These are phyloP conservation scores for Choloepus didactylus DNA, from an alignment of 2,797 vertebrate genomes.

Conservation along the genomic window DNA sequence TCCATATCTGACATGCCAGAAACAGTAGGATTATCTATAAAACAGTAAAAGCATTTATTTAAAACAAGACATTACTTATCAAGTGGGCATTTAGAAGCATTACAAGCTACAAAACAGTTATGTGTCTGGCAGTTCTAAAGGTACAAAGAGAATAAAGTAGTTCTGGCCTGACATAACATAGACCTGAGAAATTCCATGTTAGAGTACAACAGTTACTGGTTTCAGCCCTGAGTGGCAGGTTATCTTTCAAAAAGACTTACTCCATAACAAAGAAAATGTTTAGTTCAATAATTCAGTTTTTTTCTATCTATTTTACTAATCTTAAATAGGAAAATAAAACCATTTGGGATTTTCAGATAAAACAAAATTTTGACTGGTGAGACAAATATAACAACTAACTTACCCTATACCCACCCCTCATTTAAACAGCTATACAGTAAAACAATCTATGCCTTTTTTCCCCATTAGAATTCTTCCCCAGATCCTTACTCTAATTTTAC, in stretches of 20 bases:
- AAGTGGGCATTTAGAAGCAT: neutral
- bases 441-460: neutral
- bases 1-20: constrained; percentile 99
- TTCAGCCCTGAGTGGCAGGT: neutral
- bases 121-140: neutral
- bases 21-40: constrained; percentile 94
- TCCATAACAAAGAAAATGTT: neutral
- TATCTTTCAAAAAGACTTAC: constrained; percentile 5
- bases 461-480: neutral
- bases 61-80: neutral
- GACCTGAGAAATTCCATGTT: neutral
- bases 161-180: neutral
- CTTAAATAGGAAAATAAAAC: constrained; percentile 40
- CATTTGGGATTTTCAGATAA: neutral
- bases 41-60: constrained; percentile 55
- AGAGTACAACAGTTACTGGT: neutral
- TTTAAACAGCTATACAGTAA: constrained; percentile 13
- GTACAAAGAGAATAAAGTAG: neutral
- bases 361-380: neutral
- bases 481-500: neutral
- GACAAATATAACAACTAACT: neutral
- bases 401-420: neutral
- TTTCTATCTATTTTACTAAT: constrained; percentile 42
- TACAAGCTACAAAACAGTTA: neutral
- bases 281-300: constrained; percentile 1